Evolutionary conservation across 2,888 invertebrate species (phyloP), one percentile per base, ranked within the genome.

Genomic region (Trichogramma evanescens): DNA sequence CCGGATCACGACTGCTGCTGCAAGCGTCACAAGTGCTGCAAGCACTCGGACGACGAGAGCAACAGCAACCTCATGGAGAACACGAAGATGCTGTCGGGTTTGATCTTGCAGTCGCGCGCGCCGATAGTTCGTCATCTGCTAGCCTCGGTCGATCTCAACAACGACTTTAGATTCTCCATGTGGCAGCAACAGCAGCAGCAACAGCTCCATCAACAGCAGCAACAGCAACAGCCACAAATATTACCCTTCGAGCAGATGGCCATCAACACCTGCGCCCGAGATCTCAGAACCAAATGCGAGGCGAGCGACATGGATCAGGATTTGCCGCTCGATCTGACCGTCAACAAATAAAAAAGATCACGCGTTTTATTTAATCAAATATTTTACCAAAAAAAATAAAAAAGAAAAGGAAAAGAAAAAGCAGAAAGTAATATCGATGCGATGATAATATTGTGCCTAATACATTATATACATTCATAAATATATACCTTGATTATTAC

Each of bases 271-370:
- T 75, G 75, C 51, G 74, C 72, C 1, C 74, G 76, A 63, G 76
- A 77, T 63, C 67, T 76, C 42, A 71, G 75, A 60, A 79, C 82
- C 13, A 82, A 82, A 63, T 79, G 75, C 42, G 78, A 78, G 56
- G 78, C 78, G 49, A 72, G 68, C 53, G 77, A 78, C 26, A 75
- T 77, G 72, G 78, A 78, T 61, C 79, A 80, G 65, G 79, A 80
- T 63, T 67, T 77, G 56, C 80, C 80, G 6, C 67, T 80, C 54
- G 80, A 80, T 63, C 69, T 80, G 68, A 81, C 73, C 62, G 72
- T 77, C 70, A 80, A 76, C 61, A 78, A 79, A 63, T 77, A 70
- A 74, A 2, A 26, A 26, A 26, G 26, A 64, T 52, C n/a, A 45
- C 8, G n/a, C 9, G 45, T n/a, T 8, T 26, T 26, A 26, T 26